These are phyloP conservation scores for Meloe dianella DNA, from an alignment of 2,888 invertebrate genomes.

Conservation along the genomic window DNA sequence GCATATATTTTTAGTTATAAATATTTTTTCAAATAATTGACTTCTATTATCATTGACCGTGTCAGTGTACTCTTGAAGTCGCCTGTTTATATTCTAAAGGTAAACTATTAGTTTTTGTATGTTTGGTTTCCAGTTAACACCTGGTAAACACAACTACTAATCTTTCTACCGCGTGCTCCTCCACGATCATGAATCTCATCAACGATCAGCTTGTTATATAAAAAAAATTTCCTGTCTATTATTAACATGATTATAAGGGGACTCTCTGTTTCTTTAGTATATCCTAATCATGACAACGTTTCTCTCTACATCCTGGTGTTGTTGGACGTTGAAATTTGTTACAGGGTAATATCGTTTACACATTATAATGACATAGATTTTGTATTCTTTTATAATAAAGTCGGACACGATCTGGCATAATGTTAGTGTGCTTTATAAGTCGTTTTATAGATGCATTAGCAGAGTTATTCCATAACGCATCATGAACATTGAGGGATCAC, in stretches of 20 bases:
- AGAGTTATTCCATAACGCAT: constrained; percentile 12
- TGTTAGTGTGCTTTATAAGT: constrained; percentile 37
- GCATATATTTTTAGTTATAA: neutral
- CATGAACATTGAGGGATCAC: neutral
- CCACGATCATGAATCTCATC: constrained; percentile 42
- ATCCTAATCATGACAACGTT: neutral
- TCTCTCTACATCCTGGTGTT: neutral
- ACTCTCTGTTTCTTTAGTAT: constrained; percentile 1
- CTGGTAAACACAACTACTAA: constrained; percentile 48
- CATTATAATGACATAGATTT: constrained; percentile 32
- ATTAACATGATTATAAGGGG: neutral
- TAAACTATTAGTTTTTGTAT: constrained; percentile 20
- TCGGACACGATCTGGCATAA: constrained; percentile 43
- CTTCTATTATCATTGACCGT: constrained; percentile 7
- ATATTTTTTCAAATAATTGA: neutral
- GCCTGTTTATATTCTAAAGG: constrained; percentile 10
- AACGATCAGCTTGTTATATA: constrained; percentile 31
- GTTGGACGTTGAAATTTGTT: constrained; percentile 5
- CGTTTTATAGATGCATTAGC: constrained; percentile 41
- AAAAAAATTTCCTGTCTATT: constrained; percentile 17
- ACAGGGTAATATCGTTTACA: constrained; percentile 26
- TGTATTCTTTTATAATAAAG: constrained; percentile 42
- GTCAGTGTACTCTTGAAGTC: constrained; percentile 10
- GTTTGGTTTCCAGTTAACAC: constrained; percentile 46
- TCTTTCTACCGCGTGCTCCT: constrained; percentile 47